phyloP scores from a whole-genome alignment of 2,113 vertebrate species.

The Elephas maximus region DNA sequence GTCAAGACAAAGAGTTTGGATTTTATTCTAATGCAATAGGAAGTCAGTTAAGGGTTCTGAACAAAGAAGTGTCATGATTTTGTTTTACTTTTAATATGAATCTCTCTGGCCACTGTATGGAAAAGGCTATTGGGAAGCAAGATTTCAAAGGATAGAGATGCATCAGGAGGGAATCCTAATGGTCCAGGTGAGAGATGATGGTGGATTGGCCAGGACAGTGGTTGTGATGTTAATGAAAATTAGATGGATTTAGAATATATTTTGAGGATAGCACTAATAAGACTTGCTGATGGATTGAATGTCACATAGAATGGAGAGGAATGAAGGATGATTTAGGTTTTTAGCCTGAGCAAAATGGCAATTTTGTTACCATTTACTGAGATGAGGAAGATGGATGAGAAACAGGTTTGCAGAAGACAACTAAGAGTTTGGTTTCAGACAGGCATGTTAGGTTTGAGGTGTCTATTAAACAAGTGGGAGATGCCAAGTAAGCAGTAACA shows the following conservation, averaged over 20 bases:
- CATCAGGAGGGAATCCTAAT: slow-evolving; percentile 3
- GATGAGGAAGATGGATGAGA: slow-evolving; percentile 32
- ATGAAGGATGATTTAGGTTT: slow-evolving; percentile 20
- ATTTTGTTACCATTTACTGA: not conserved
- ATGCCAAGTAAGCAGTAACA: not conserved
- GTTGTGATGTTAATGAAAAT: not conserved
- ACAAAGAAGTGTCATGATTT: not conserved
- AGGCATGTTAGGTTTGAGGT: slow-evolving; percentile 37
- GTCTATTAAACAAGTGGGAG: slow-evolving; percentile 50
- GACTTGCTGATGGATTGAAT: not conserved
- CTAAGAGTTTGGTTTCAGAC: slow-evolving; percentile 34
- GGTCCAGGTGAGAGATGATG: not conserved
- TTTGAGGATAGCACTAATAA: slow-evolving; percentile 48
- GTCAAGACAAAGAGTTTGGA: slow-evolving; percentile 7
- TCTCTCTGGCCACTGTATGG: not conserved
- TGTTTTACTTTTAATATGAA: not conserved
- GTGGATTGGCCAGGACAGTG: not conserved
- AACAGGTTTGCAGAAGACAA: slow-evolving; percentile 15
- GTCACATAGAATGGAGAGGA: slow-evolving; percentile 14
- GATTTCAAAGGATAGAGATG: not conserved
- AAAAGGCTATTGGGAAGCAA: slow-evolving; percentile 7
- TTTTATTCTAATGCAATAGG: slow-evolving; percentile 38
- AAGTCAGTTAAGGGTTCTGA: not conserved
- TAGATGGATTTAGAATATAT: slow-evolving; percentile 33
- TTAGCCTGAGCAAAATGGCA: not conserved